Percentiles rank a stretch among this genome's conserved stretches.
phyloP scores from a whole-genome alignment of 1,140 invertebrate species.

The Cephus cinctus region DNA sequence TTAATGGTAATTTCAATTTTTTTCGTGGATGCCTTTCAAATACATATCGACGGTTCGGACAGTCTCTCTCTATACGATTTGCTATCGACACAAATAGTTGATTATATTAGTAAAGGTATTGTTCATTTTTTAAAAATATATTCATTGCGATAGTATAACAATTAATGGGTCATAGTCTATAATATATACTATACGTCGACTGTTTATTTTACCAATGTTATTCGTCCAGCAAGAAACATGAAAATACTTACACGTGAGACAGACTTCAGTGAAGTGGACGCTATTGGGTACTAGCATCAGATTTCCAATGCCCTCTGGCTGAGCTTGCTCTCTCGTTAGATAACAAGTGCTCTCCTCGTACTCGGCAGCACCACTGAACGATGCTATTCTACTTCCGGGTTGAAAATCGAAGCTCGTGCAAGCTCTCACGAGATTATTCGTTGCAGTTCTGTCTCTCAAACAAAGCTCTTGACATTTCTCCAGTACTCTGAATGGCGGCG shows the following conservation, averaged over 20 bases:
- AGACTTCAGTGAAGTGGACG: constrained; percentile 87
- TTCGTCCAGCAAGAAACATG: too few species aligned
- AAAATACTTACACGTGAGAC: constrained; percentile 75
- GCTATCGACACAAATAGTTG: constrained; percentile 55
- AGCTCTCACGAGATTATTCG: constrained; percentile 75
- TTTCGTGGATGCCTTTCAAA: constrained; percentile 84
- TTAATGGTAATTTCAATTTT: constrained; percentile 73
- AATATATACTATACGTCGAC: too few species aligned
- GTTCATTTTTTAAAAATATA: constrained; percentile 12
- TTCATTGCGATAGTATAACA: neutral
- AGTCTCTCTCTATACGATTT: constrained; percentile 80
- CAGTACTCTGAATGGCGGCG: constrained; percentile 79
- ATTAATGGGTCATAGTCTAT: too few species aligned
- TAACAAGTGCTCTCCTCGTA: constrained; percentile 91
- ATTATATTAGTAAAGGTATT: constrained; percentile 20
- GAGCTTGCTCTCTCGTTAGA: constrained; percentile 77
- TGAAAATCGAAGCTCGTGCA: constrained; percentile 89
- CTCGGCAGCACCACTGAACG: constrained; percentile 76
- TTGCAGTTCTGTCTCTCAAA: constrained; percentile 74
- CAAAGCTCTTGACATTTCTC: constrained; percentile 86
- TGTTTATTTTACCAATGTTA: too few species aligned
- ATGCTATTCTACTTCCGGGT: constrained; percentile 79
- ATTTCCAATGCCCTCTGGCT: constrained; percentile 82
- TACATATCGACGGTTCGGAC: constrained; percentile 81
- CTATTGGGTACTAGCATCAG: constrained; percentile 83